Percentiles rank a stretch among this genome's conserved stretches.
phyloP scores from a whole-genome alignment of 92 coral and sea anemone genomes.

The Diadumene lineata region DNA sequence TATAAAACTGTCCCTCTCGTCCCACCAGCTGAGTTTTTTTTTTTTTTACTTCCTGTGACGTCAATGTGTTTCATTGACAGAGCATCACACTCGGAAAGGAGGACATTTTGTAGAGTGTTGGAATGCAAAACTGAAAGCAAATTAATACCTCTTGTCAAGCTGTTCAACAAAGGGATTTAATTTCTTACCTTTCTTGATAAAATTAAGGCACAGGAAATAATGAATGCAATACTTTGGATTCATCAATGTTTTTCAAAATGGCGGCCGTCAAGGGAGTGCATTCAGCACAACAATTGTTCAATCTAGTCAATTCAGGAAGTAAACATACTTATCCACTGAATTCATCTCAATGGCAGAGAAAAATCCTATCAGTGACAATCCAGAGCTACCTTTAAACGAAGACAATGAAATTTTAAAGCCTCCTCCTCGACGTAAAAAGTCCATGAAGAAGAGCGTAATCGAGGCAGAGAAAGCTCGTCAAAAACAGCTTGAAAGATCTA shows the following conservation, averaged over 20 bases:
- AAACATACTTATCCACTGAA: not conserved
- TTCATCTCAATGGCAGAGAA: slow-evolving; percentile 17
- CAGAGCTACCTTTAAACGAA: slow-evolving; percentile 1
- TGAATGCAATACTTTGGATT: not conserved
- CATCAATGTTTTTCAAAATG: slow-evolving; percentile 12
- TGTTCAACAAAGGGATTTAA: not conserved
- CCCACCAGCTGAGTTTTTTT: not conserved
- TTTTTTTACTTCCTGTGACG: slow-evolving; percentile 27
- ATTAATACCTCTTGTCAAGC: not conserved
- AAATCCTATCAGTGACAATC: slow-evolving; percentile 4
- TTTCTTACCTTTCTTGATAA: not conserved
- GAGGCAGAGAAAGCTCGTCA: slow-evolving; percentile 23
- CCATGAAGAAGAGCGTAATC: slow-evolving; percentile 18
- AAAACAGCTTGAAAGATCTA: not conserved
- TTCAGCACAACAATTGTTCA: not conserved
- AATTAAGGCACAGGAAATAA: slow-evolving; percentile 5
- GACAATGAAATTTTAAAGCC: slow-evolving; percentile 19
- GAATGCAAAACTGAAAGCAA: not conserved
- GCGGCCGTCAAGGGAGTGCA: slow-evolving; percentile 14
- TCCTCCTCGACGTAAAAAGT: slow-evolving; percentile 28
- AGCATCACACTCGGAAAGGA: not conserved
- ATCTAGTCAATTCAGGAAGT: slow-evolving; percentile 1
- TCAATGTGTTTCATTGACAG: not conserved
- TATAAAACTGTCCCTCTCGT: not conserved
- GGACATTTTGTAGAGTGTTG: slow-evolving; percentile 3